phyloP scores from a whole-genome alignment of 1,140 invertebrate species.

The Pogonomyrmex californicus region DNA sequence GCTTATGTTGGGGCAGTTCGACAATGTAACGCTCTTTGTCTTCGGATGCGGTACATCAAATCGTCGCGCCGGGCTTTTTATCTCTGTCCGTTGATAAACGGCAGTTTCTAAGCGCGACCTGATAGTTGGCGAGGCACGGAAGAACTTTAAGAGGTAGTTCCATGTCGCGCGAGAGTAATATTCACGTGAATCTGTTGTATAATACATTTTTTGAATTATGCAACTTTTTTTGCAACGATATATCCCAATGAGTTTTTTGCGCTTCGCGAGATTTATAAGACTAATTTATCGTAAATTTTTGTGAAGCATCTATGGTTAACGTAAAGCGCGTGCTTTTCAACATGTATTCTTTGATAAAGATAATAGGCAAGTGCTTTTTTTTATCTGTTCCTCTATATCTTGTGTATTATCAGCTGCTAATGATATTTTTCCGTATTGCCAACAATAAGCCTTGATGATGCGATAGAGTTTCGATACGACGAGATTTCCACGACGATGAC shows the following conservation, averaged over 20 bases:
- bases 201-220: neutral
- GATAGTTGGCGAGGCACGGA: neutral
- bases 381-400: neutral
- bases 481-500: conserved; percentile 22
- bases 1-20: conserved; percentile 2
- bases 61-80: conserved; percentile 15
- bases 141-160: neutral
- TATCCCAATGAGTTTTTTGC: neutral
- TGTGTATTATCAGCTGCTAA: conserved; percentile 27
- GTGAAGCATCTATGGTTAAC: neutral
- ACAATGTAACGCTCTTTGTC: conserved; percentile 32
- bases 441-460: neutral
- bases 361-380: neutral
- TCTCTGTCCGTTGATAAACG: neutral
- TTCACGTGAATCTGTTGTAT: neutral
- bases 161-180: neutral
- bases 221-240: neutral
- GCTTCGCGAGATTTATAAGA: neutral
- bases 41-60: conserved; percentile 14
- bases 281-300: neutral
- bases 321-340: neutral
- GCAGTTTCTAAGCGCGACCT: neutral
- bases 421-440: neutral
- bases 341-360: neutral
- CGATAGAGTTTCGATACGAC: conserved; percentile 40